These are phyloP conservation scores for Amiota communis DNA, from an alignment of 2,888 invertebrate species.

Conservation along the genomic window DNA sequence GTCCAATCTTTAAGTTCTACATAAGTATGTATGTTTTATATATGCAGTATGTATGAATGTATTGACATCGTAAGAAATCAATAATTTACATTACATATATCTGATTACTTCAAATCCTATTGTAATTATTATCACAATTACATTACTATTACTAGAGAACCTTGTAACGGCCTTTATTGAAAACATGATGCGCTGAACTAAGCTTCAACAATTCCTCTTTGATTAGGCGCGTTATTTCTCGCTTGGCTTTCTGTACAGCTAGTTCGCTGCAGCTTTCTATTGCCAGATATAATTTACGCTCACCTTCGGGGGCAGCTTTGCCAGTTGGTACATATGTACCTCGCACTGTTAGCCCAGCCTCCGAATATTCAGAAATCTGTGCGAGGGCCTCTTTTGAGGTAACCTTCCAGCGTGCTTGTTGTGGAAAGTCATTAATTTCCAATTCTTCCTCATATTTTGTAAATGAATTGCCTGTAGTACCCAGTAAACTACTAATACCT, in stretches of 20 bases:
- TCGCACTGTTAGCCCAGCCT: conserved; percentile 98
- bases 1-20: no score
- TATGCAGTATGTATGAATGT: no score
- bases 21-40: no score
- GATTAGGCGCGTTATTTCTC: conserved; percentile 97
- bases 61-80: no score
- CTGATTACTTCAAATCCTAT: no score
- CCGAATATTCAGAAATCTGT: conserved; percentile 98
- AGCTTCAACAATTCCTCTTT: conserved; percentile 97
- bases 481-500: conserved; percentile 76
- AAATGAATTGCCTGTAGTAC: conserved; percentile 77
- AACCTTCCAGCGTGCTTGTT: conserved; percentile 98
- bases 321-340: conserved; percentile 96
- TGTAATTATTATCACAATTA: conserved; percentile 4
- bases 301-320: conserved; percentile 91
- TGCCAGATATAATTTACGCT: conserved; percentile 96
- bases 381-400: conserved; percentile 98
- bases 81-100: no score
- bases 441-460: conserved; percentile 98
- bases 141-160: conserved; percentile 78
- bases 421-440: conserved; percentile 99
- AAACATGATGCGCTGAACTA: conserved; percentile 88
- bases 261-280: conserved; percentile 98
- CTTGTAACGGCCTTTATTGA: conserved; percentile 95
- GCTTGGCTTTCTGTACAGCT: conserved; percentile 95